Conservation (phyloP, 2,797 vertebrate species). For the Staurois parvus region DNA sequence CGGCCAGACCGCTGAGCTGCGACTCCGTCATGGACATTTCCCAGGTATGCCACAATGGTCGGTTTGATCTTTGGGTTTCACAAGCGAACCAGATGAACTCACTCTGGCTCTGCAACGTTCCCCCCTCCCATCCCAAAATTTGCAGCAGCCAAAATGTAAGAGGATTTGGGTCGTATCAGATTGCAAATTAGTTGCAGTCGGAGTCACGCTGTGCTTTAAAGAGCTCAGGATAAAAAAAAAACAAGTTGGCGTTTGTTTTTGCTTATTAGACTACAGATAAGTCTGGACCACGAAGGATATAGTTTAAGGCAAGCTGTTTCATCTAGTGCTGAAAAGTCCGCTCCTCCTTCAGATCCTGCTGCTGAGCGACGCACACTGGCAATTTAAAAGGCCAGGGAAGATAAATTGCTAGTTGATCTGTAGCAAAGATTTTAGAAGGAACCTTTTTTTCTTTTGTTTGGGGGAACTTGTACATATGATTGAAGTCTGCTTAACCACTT, state of each 20-base stretch:
- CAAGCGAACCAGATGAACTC: slow-evolving; percentile 65
- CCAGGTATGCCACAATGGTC: slow-evolving; percentile 80
- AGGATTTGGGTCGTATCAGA: slow-evolving; percentile 66
- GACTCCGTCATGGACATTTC: slow-evolving; percentile 99
- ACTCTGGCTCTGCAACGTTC: slow-evolving; percentile 59
- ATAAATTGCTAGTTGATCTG: not conserved
- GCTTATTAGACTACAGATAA: slow-evolving; percentile 43
- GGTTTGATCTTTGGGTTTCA: slow-evolving; percentile 8
- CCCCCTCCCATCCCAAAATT: slow-evolving; percentile 67
- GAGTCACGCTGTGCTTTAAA: slow-evolving; percentile 66
- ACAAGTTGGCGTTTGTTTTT: slow-evolving; percentile 24
- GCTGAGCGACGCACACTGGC: not conserved
- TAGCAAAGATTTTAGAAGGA: too few relatives aligned
- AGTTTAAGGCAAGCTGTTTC: slow-evolving; percentile 50
- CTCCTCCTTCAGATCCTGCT: not conserved
- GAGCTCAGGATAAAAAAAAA: slow-evolving; percentile 37
- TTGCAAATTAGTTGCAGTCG: slow-evolving; percentile 67
- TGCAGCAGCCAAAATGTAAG: slow-evolving; percentile 68
- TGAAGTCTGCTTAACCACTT: too few relatives aligned
- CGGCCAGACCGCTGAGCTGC: slow-evolving; percentile 94
- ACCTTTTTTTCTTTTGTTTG: too few relatives aligned
- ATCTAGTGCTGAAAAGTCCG: slow-evolving; percentile 15
- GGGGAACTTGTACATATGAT: too few relatives aligned
- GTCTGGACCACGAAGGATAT: slow-evolving; percentile 10
- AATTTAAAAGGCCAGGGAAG: not conserved